Evolutionary conservation across 1,140 invertebrate species (phyloP).

Genomic region (Rhagoletis zephyria): DNA sequence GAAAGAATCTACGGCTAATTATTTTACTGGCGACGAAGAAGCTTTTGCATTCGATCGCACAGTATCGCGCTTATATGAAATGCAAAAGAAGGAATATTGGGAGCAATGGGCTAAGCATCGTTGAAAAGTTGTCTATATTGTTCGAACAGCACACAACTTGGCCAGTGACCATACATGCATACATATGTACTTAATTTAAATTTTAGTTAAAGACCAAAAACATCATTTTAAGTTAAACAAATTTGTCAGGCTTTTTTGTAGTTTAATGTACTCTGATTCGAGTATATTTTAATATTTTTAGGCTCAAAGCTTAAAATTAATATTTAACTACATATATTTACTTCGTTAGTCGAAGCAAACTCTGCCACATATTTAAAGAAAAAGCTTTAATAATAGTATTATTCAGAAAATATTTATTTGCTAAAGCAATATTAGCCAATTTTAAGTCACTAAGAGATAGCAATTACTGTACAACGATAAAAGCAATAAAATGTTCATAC

Average conservation of each 20-base stretch:
- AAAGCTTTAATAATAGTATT: neutral
- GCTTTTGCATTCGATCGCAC: slow-evolving; percentile 96
- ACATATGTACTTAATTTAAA: slow-evolving; percentile 30
- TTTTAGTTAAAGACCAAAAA: neutral
- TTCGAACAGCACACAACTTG: neutral
- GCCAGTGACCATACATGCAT: neutral
- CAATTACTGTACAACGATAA: neutral
- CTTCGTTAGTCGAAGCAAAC: neutral
- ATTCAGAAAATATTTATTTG: slow-evolving; percentile 11
- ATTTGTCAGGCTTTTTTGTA: too few relatives aligned
- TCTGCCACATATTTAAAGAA: neutral
- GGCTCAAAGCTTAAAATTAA: too few relatives aligned
- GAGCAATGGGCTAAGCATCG: slow-evolving; percentile 81
- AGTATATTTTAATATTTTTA: too few relatives aligned
- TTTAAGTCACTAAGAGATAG: neutral
- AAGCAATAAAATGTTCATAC: slow-evolving; percentile 11
- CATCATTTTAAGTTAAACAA: too few relatives aligned
- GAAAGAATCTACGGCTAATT: slow-evolving; percentile 77
- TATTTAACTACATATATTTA: too few relatives aligned
- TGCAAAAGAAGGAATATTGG: slow-evolving; percentile 96
- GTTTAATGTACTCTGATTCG: too few relatives aligned
- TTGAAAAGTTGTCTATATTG: slow-evolving; percentile 60
- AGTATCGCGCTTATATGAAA: slow-evolving; percentile 91
- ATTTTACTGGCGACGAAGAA: slow-evolving; percentile 98
- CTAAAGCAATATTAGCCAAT: neutral